These are phyloP conservation scores for Oceanodroma tethys DNA, from an alignment of 2,113 vertebrate genomes.

Conservation along the genomic window DNA sequence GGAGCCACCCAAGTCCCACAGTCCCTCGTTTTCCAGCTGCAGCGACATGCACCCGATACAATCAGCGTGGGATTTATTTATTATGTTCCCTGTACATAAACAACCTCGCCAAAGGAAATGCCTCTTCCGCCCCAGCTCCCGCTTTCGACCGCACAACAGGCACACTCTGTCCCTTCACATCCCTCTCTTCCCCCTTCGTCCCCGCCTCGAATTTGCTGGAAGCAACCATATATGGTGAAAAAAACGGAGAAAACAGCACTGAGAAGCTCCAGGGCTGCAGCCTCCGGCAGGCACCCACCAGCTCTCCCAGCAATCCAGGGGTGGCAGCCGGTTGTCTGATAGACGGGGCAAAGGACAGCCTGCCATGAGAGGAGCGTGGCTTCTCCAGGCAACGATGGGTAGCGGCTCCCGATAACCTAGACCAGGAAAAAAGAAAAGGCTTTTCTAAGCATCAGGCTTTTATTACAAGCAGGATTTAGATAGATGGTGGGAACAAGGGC, in stretches of 20 bases:
- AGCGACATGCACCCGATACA: rapidly evolving
- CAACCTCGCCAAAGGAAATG: not conserved
- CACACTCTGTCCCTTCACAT: not conserved
- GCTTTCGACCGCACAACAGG: not conserved
- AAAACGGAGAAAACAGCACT: not conserved
- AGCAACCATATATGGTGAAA: not conserved
- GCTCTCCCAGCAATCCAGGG: not conserved
- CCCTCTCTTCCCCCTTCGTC: not conserved
- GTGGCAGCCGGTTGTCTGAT: too few species aligned
- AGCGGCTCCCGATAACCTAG: not conserved
- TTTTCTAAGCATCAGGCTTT: not conserved
- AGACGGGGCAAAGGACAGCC: not conserved
- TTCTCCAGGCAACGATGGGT: not conserved
- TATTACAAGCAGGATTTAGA: not conserved
- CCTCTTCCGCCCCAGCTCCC: not conserved
- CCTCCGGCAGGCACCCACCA: too few species aligned
- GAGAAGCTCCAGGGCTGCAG: not conserved
- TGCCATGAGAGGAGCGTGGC: not conserved
- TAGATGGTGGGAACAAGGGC: not conserved
- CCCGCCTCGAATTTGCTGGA: not conserved
- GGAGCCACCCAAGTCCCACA: not conserved
- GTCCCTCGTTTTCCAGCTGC: not conserved
- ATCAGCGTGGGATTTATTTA: not conserved
- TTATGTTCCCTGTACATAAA: not conserved
- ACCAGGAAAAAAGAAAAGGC: not conserved